Base-by-base conservation (phyloP, 2,113 vertebrate species). In the Stigmatopora argus region DNA sequence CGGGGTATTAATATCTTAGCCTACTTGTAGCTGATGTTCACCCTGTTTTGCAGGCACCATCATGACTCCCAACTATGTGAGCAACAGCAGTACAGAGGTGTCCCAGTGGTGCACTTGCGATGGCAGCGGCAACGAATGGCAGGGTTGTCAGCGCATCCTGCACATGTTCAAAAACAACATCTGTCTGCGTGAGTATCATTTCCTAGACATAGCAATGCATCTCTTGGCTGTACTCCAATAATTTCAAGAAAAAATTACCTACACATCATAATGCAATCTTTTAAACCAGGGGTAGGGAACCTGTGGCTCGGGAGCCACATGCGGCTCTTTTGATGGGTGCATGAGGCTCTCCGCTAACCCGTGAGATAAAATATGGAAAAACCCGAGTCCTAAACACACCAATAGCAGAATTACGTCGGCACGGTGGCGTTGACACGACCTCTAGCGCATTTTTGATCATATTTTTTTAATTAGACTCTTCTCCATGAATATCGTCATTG, bases 31-130 rank as follows among this genome's bases (percentile, higher is more conserved):
- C 12, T 14, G 35, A 61, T 15, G 58, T 60, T 53, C 59, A 48
- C 35, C 55, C 19, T 69, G 57, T 69, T 67, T 46, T 66, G 26
- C 80, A 99, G 96, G 96, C 19, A 99, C 96, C 8, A 89, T 91
- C 66, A 94, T 98, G 93, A 99, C 97, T 65, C 96, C 97, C 52
- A 99, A 99, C 90, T 99, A 96, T 3, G 74, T 97, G 83, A 95
- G 91, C 79, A 96, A 94, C 78, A 88, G 90, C 89, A 98, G 92
- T 17, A 88, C 86, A 48, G 92, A 93, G 5, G 91, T 96, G 71
- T 93, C 95, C 41, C 89, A 97, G 86, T 96, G 94, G 94, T 99
- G 97, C 65, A 92, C 92, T 0, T 99, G 97, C 75, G 92, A 93
- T 48, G 94, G 92, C 85, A 98, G 95, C 4, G 96, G 95, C 67